These are phyloP conservation scores for Plemyria rubiginata DNA, from an alignment of 2,888 invertebrate species.

Conservation along the genomic window DNA sequence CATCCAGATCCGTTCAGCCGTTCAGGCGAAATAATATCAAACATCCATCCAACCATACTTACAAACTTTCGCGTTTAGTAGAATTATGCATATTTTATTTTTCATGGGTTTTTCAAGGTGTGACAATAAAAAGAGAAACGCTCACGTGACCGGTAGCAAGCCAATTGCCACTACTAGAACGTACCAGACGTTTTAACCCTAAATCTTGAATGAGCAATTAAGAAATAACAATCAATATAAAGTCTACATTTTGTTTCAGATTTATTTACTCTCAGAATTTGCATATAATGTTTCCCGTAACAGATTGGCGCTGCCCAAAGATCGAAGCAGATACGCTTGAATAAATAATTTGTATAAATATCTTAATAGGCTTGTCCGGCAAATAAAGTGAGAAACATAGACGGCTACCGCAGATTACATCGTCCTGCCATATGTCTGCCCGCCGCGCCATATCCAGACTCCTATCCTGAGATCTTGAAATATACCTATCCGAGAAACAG, in stretches of 20 bases:
- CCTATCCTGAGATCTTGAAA: constrained; percentile 69
- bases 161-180: too few relatives aligned
- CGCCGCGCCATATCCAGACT: constrained; percentile 69
- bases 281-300: neutral
- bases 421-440: constrained; percentile 65
- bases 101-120: too few relatives aligned
- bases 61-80: too few relatives aligned
- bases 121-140: too few relatives aligned
- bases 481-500: constrained; percentile 61
- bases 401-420: constrained; percentile 64
- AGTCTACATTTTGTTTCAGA: neutral
- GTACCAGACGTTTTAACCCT: too few relatives aligned
- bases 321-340: constrained; percentile 15
- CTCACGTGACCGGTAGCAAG: too few relatives aligned
- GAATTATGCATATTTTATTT: too few relatives aligned
- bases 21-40: too few relatives aligned
- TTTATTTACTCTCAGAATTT: neutral
- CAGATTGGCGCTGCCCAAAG: constrained; percentile 12
- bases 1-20: too few relatives aligned
- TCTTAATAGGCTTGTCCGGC: constrained; percentile 51
- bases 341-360: constrained; percentile 43
- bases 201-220: too few relatives aligned
- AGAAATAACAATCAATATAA: too few relatives aligned
- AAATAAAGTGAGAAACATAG: constrained; percentile 64
- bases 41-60: too few relatives aligned